A percentile compares a stretch with the other conserved stretches of the same genome.
These are phyloP conservation scores for Sternotherus odoratus DNA, from an alignment of 2,797 vertebrate genomes.

Conservation along the genomic window DNA sequence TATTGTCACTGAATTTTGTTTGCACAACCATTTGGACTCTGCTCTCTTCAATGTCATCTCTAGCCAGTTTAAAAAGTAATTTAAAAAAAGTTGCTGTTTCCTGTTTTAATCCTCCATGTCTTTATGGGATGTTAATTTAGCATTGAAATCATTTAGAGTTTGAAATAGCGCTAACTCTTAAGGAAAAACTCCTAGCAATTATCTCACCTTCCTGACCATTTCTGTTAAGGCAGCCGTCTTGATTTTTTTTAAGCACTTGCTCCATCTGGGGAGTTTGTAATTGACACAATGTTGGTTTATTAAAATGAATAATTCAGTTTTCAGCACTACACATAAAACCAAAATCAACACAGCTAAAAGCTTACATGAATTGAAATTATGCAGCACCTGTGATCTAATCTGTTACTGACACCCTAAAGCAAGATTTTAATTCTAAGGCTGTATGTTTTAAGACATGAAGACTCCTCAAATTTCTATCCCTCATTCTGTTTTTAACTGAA, in stretches of 20 bases:
- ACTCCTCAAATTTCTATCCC: conserved; percentile 56
- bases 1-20: neutral
- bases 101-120: neutral
- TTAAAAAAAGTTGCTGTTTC: neutral
- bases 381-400: conserved; percentile 64
- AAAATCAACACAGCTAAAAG: conserved; percentile 42
- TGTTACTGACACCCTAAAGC: conserved; percentile 63
- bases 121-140: neutral
- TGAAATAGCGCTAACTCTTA: neutral
- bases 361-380: conserved; percentile 72
- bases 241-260: conserved; percentile 56
- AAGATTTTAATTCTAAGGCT: conserved; percentile 60
- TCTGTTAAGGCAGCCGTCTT: conserved; percentile 27
- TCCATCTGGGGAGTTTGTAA: conserved; percentile 40
- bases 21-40: neutral
- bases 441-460: conserved; percentile 67
- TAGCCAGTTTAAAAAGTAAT: neutral
- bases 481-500: conserved; percentile 13
- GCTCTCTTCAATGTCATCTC: neutral
- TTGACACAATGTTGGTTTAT: conserved; percentile 31
- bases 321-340: conserved; percentile 33
- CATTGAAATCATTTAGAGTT: neutral
- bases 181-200: conserved; percentile 44
- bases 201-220: conserved; percentile 14
- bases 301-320: conserved; percentile 51